Evolutionary conservation across 2,797 vertebrate genomes (phyloP), one percentile per base, ranked within the genome.

Genomic region (Sebastes flavidus): DNA sequence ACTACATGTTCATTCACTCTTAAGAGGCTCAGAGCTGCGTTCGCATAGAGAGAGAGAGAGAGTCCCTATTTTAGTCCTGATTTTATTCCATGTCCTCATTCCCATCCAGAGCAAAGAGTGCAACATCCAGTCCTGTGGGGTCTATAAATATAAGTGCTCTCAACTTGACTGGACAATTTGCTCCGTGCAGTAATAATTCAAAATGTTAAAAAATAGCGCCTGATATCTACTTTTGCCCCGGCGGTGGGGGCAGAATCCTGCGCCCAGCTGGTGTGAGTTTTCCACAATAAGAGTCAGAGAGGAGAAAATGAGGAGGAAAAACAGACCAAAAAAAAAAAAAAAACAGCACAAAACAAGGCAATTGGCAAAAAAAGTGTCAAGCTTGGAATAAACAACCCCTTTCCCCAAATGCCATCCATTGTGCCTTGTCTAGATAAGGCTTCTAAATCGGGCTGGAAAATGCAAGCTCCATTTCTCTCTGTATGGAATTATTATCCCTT

Each of bases 401-500:
- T 89, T 91, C 88, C 89, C 94, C 91, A 94, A 95, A 95, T 95
- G 94, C 90, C 91, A 95, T 95, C 95, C 91, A 95, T 96, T 95
- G 95, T 96, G 94, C 88, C 93, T 86, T 90, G 94, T 95, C 93
- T 93, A 94, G 95, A 96, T 96, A 95, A 94, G 93, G 89, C 92
- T 88, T 91, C 94, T 95, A 96, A 95, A 96, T 95, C 94, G 76
- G 91, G 94, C 90, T 92, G 88, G 87, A 92, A 94, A 95, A 94
- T 89, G 92, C 85, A 91, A 94, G 95, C 94, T 94, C 92, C 88
- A 91, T 95, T 95, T 94, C 92, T 94, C 89, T 94, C 91, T 91
- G 94, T 92, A 85, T 91, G 90, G 94, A 96, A 95, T 96, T 95
- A 95, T 95, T 94, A 95, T 95, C 94, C 95, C 90, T 95, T 95